These are phyloP conservation scores for Sparus aurata DNA, from an alignment of 2,797 vertebrate genomes.

Conservation along the genomic window DNA sequence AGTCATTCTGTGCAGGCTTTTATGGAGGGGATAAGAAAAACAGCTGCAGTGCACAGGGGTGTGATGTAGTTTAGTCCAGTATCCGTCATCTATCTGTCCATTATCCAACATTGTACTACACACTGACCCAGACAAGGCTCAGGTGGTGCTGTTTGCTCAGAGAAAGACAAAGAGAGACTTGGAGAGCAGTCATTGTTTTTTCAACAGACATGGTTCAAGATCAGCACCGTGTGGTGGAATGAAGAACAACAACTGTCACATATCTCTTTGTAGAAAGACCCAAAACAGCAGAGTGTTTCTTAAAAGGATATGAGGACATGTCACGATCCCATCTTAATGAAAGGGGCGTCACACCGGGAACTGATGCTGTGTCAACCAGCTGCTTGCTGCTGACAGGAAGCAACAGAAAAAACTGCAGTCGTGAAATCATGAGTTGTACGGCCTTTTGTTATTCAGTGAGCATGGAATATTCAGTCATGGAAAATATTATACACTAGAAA, in stretches of 20 bases:
- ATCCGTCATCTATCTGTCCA: constrained; percentile 29
- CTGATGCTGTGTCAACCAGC: neutral
- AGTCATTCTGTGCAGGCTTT: constrained; percentile 5
- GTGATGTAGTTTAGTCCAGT: neutral
- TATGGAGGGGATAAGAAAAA: constrained; percentile 16
- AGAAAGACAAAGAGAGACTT: constrained; percentile 65
- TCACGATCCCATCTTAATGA: neutral
- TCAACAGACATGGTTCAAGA: constrained; percentile 43
- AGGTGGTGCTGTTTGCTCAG: constrained; percentile 40
- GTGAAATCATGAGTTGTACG: neutral
- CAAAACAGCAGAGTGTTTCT: neutral
- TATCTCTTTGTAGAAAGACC: too few relatives aligned
- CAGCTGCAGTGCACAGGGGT: neutral
- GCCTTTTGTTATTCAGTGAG: neutral
- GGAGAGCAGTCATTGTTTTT: constrained; percentile 29
- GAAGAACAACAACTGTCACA: constrained; percentile 25
- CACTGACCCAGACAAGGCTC: constrained; percentile 25
- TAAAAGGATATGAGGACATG: neutral
- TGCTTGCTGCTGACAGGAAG: neutral
- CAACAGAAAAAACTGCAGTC: neutral
- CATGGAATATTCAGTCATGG: neutral
- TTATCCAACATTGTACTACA: constrained; percentile 18
- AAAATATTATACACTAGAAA: neutral
- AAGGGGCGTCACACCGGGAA: neutral
- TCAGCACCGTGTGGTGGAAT: constrained; percentile 70